These are phyloP conservation scores for Catocala nupta DNA, from an alignment of 2,888 invertebrate genomes.

Conservation along the genomic window DNA sequence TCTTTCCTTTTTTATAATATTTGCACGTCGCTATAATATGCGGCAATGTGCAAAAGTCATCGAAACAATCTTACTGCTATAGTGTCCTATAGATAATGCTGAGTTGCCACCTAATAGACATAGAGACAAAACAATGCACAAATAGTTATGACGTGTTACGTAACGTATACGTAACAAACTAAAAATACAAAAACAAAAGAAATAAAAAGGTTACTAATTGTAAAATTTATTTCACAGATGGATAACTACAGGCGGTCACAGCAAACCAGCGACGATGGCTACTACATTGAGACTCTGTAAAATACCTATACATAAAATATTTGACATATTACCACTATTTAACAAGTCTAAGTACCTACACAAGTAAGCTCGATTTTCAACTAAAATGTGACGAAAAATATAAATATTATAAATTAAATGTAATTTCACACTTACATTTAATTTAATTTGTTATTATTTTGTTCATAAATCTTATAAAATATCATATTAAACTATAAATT, in stretches of 20 bases:
- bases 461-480: neutral
- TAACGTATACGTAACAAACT: too few species aligned
- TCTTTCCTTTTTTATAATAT: too few species aligned
- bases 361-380: slow-evolving; percentile 44
- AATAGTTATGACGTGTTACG: too few species aligned
- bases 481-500: too few species aligned
- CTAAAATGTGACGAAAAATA: slow-evolving; percentile 6
- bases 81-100: too few species aligned
- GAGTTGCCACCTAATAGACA: too few species aligned
- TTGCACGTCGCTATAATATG: too few species aligned
- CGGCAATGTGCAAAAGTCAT: too few species aligned
- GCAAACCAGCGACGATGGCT: slow-evolving; percentile 72
- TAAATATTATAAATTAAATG: slow-evolving; percentile 19
- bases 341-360: slow-evolving; percentile 37
- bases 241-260: slow-evolving; percentile 81
- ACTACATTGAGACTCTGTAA: slow-evolving; percentile 74
- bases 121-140: too few species aligned
- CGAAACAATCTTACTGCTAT: too few species aligned
- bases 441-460: slow-evolving; percentile 16
- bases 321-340: slow-evolving; percentile 40
- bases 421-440: slow-evolving; percentile 26
- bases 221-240: slow-evolving; percentile 63
- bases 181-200: too few species aligned
- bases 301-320: slow-evolving; percentile 43
- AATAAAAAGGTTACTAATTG: neutral